A percentile compares a stretch with the other conserved stretches of the same genome.
Conservation (phyloP, 2,797 vertebrate species). For the Chaetodon trifasciatus region DNA sequence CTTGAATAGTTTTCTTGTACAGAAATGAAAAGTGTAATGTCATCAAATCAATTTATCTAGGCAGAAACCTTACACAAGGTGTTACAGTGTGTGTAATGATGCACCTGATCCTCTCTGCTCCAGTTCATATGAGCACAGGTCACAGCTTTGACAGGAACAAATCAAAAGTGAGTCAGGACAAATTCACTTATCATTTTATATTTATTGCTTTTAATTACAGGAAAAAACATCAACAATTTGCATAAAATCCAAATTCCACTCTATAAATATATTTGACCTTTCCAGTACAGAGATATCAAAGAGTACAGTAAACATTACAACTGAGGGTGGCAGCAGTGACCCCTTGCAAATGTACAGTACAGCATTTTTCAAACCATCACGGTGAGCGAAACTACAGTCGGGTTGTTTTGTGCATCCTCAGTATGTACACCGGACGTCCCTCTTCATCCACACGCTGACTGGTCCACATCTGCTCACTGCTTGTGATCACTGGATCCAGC, state of each 20-base stretch:
- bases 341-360: conserved; percentile 88
- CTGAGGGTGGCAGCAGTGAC: conserved; percentile 87
- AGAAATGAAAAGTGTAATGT: too few species aligned
- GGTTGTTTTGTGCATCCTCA: conserved; percentile 36
- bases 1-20: too few species aligned
- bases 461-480: conserved; percentile 27
- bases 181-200: conserved; percentile 67
- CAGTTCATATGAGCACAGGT: neutral
- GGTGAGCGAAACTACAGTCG: conserved; percentile 23
- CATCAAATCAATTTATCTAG: too few species aligned
- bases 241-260: conserved; percentile 94
- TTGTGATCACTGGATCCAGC: conserved; percentile 17
- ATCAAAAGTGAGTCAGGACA: neutral
- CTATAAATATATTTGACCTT: conserved; percentile 97
- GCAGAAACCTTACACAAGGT: neutral
- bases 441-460: conserved; percentile 12
- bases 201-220: conserved; percentile 98
- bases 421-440: conserved; percentile 10
- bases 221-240: conserved; percentile 86
- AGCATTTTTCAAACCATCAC: conserved; percentile 79
- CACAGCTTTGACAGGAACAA: too few species aligned
- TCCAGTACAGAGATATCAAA: conserved; percentile 94
- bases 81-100: neutral
- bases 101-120: neutral
- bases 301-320: conserved; percentile 93